Percentiles rank a stretch among this genome's conserved stretches.
Conservation (phyloP, 2,888 invertebrate genomes). For the Acanthosepion lycidas region DNA sequence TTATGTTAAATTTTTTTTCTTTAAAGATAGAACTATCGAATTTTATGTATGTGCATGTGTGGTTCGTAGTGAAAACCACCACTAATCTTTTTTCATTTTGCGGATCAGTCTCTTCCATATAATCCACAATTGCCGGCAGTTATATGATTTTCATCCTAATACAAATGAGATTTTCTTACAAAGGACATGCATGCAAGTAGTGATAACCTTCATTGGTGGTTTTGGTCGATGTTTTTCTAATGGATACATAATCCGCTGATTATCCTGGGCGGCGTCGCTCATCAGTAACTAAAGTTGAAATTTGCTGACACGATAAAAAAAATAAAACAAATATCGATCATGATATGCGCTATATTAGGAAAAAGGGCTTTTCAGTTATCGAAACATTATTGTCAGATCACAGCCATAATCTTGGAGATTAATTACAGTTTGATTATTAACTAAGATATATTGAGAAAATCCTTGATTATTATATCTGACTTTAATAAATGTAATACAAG, state of each 20-base stretch:
- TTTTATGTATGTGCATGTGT: neutral
- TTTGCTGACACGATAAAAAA: neutral
- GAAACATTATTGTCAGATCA: too few relatives aligned
- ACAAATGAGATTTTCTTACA: neutral
- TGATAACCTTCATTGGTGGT: neutral
- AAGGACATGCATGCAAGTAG: neutral
- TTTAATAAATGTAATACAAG: too few relatives aligned
- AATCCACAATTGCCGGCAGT: too few relatives aligned
- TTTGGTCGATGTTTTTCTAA: neutral
- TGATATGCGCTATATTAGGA: too few relatives aligned
- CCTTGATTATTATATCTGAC: too few relatives aligned
- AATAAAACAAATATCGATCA: too few relatives aligned
- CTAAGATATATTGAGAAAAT: too few relatives aligned
- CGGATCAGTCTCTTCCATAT: neutral
- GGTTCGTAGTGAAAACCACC: too few relatives aligned
- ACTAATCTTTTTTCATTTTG: neutral
- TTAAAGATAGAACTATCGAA: too few relatives aligned
- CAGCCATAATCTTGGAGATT: too few relatives aligned
- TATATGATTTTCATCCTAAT: neutral
- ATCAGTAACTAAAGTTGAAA: neutral
- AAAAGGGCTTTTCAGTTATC: too few relatives aligned
- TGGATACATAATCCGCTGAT: neutral
- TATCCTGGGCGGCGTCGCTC: neutral
- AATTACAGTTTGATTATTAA: too few relatives aligned
- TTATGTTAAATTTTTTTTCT: neutral